Evolutionary conservation across 1,140 invertebrate species (phyloP), one percentile per base, ranked within the genome.

Genomic region (Reticulitermes speratus): DNA sequence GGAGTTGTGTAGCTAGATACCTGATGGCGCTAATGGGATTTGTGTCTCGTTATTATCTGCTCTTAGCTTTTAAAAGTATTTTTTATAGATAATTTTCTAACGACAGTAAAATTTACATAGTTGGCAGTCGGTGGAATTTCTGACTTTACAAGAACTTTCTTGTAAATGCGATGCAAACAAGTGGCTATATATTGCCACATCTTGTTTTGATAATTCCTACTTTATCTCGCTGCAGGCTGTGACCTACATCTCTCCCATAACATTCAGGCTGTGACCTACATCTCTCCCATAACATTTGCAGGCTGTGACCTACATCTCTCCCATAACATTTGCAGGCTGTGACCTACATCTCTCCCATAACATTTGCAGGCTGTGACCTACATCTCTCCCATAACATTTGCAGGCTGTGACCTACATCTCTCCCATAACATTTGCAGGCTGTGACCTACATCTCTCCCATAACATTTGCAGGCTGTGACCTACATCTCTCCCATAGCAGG

Each of bases 61-160:
- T 75, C 25, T 30, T 75, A n/a, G 9, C 25, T 30, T 30, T 65
- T 75, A 30, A 75, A 75, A 75, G 25, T 75, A 9, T 9, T 25
- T 30, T n/a, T 75, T 25, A 25, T 11, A 25, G n/a, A 30, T 75
- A 30, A 75, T 75, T 30, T 75, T 30, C 25, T 25, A 75, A 9
- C n/a, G 65, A 75, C 65, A 75, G 65, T 75, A 75, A 75, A 75
- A 75, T 75, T 75, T 75, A 75, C 65, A 75, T 75, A 75, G 25
- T 75, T 25, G 65, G 65, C 65, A 30, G 65, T 75, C 65, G n/a
- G 65, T 30, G n/a, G 25, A 75, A 2, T 6, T 30, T n/a, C 65
- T 75, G n/a, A 75, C 65, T 75, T 30, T 30, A 75, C 65, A 11
- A 9, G 65, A 75, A 5, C 65, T 75, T 75, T 25, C 7, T 75